phyloP scores from a whole-genome alignment of 1,140 invertebrate species.

The Zaprionus kolodkinae region DNA sequence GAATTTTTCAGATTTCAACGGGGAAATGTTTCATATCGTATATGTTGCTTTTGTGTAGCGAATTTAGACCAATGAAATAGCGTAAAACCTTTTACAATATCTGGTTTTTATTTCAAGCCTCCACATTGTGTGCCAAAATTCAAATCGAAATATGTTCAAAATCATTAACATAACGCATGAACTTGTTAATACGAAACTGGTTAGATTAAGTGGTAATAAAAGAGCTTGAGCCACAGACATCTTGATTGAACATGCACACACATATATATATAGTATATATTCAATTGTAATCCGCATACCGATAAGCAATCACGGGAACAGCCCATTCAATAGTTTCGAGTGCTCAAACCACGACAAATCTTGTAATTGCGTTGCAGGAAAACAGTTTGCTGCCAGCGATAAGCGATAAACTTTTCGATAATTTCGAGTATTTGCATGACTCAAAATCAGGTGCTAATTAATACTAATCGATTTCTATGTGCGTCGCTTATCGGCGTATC shows the following conservation, averaged over 20 bases:
- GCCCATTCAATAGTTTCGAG: neutral
- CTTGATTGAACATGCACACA: neutral
- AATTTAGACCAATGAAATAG: neutral
- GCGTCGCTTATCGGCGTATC: constrained; percentile 12
- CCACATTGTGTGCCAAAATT: neutral
- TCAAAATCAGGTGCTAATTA: constrained; percentile 1
- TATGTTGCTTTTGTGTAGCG: neutral
- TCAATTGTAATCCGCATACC: neutral
- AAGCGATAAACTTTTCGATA: neutral
- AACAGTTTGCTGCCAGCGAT: neutral
- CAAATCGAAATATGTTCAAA: neutral
- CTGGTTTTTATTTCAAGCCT: neutral
- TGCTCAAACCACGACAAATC: neutral
- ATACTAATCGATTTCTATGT: neutral
- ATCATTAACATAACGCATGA: neutral
- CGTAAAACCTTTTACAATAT: neutral
- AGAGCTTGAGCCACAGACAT: neutral
- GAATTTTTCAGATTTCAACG: neutral
- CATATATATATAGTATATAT: neutral
- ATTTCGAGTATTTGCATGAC: neutral
- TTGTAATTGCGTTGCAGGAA: neutral
- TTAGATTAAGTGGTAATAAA: neutral
- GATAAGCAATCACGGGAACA: neutral
- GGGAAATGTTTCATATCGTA: neutral
- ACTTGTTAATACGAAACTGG: neutral